Base-by-base conservation (phyloP, 2,888 invertebrate species). In the Macaria liturata region DNA sequence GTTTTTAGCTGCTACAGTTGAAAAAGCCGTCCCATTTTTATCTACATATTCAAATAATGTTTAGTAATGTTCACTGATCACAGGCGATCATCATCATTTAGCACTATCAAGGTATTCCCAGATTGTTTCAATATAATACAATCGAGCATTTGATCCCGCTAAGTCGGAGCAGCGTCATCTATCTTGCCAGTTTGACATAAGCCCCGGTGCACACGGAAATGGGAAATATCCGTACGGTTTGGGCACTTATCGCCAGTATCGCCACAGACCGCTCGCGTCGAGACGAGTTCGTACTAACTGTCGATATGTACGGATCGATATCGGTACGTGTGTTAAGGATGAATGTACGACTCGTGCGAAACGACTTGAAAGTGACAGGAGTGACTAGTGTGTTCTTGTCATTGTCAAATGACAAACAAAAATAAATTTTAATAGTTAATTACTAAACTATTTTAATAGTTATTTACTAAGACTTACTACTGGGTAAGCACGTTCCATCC, bases 221-320 rank as follows among this genome's bases (percentile, higher is more conserved):
- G 81, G 84, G 78, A 81, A 81, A 83, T 84, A 83, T 86, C 86
- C 84, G 80, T 71, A 67, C 67, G 37, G 30, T 47, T 51, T 44
- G 57, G 62, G 62, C 64, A 57, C 59, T 54, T 44, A 47, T 49
- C 59, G 46, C 54, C 54, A 56, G 52, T 44, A 47, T 49, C 59
- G 46, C 54, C 54, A 56, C 57, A 59, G 37, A 61, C 59, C 50
- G 53, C 45, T 39, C 54, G 47, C 49, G 43, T 9, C 46, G 58
- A 58, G 58, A 59, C 57, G 58, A 60, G 53, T 62, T 52, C 44
- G 31, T 42, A n/a, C 45, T 4, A 32, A 42, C 9, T 54, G 45
- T 47, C 56, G 48, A 59, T 58, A 52, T n/a, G 32, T 43, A 32
- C 48, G 20, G 20, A 20, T 31, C 40, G 6, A 42, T 45, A 55